Evolutionary conservation across 1,140 invertebrate genomes (phyloP).

Genomic region (Thereuonema tuberculata): DNA sequence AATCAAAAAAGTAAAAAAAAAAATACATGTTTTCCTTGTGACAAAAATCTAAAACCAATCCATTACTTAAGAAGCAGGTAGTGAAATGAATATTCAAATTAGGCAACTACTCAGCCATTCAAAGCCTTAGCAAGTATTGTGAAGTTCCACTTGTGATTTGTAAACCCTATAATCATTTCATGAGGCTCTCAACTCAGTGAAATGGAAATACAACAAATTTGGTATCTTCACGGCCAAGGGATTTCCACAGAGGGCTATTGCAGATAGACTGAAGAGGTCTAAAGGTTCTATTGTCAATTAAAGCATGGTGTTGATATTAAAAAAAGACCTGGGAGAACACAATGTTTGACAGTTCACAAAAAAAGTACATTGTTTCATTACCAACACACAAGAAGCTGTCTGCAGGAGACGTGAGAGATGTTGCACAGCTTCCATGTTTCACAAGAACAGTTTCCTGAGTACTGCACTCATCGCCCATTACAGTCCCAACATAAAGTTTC

Average conservation of each 20-base stretch:
- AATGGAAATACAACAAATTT: background rate
- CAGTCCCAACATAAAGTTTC: background rate
- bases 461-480: background rate
- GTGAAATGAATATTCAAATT: background rate
- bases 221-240: background rate
- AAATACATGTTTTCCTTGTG: background rate
- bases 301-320: background rate
- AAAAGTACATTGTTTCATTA: background rate
- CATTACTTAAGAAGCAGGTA: background rate
- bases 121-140: background rate
- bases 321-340: background rate
- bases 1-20: too few species aligned
- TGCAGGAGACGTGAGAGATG: background rate
- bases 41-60: background rate
- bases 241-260: background rate
- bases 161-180: background rate
- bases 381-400: background rate
- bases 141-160: background rate
- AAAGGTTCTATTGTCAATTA: background rate
- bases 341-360: background rate
- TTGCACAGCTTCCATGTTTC: background rate
- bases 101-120: background rate
- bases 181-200: background rate
- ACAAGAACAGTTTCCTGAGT: background rate
- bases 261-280: background rate